These are phyloP conservation scores for Otus sunia DNA, from an alignment of 2,113 vertebrate genomes.

Conservation along the genomic window DNA sequence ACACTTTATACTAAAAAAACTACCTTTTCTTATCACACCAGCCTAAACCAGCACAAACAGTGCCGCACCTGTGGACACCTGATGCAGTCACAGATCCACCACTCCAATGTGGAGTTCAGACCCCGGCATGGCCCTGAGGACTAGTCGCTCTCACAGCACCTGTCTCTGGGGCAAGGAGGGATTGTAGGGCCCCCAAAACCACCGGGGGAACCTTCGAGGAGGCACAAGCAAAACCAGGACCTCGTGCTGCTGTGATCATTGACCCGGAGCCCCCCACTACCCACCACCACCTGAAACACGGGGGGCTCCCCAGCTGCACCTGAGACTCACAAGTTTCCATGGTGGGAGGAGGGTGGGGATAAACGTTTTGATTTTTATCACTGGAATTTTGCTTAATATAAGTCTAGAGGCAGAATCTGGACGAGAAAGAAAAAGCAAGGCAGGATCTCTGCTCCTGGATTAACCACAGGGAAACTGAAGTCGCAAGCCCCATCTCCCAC, in stretches of 20 bases:
- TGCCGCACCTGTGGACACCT: accelerated
- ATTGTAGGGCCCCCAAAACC: accelerated
- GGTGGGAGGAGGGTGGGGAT: not conserved
- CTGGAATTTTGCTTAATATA: not conserved
- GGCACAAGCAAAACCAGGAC: not conserved
- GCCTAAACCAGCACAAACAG: not conserved
- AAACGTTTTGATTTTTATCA: not conserved
- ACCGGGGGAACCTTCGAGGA: not conserved
- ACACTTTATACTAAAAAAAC: accelerated
- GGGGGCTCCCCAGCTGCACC: not conserved
- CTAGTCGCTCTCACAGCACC: not conserved
- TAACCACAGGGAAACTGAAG: not conserved
- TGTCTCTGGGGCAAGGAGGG: accelerated
- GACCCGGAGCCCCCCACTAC: not conserved
- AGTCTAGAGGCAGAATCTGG: not conserved
- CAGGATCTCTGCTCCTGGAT: not conserved
- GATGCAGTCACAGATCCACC: not conserved
- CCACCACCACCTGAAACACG: accelerated
- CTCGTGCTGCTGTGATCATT: accelerated
- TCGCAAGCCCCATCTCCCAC: not conserved
- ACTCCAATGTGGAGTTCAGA: accelerated
- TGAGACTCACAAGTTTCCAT: accelerated
- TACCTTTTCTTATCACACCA: not conserved
- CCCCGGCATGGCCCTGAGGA: not conserved
- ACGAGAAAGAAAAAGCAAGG: not conserved